These are phyloP conservation scores for Acropora yongei DNA, from an alignment of 64 coral and sea anemone species.

Conservation along the genomic window DNA sequence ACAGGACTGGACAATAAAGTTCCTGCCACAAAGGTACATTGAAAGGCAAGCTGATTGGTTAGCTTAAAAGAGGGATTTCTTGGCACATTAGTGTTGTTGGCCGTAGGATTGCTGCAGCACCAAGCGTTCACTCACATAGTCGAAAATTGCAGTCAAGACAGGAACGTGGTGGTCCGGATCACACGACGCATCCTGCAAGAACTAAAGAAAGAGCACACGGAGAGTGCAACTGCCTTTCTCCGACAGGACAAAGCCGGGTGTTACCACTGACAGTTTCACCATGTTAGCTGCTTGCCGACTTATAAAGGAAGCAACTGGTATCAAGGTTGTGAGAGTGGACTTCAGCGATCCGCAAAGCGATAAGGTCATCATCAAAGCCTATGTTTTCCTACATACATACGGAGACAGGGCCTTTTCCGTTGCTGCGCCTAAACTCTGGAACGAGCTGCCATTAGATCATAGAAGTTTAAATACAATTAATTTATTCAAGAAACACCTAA, in stretches of 20 bases:
- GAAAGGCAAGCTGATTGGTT: conserved; percentile 20
- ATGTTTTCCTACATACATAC: background rate
- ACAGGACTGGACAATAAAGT: conserved; percentile 8
- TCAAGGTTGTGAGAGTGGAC: conserved; percentile 22
- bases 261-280: background rate
- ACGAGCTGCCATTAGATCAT: too few species aligned
- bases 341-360: conserved; percentile 30
- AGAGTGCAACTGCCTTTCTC: background rate
- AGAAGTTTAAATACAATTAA: too few species aligned
- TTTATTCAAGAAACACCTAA: too few species aligned
- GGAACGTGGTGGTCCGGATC: background rate
- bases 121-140: conserved; percentile 18
- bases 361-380: conserved; percentile 39
- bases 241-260: background rate
- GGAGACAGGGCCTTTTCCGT: too few species aligned
- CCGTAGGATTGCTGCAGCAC: background rate
- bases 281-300: background rate
- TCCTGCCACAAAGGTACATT: conserved; percentile 5
- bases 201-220: conserved; percentile 6
- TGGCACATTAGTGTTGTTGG: conserved; percentile 23
- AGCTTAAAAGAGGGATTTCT: conserved; percentile 15
- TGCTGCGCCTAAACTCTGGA: too few species aligned
- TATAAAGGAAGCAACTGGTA: background rate
- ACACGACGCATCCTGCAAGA: background rate
- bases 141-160: background rate